Evolutionary conservation across 2,888 invertebrate species (phyloP).

Genomic region (Villa cingulata): DNA sequence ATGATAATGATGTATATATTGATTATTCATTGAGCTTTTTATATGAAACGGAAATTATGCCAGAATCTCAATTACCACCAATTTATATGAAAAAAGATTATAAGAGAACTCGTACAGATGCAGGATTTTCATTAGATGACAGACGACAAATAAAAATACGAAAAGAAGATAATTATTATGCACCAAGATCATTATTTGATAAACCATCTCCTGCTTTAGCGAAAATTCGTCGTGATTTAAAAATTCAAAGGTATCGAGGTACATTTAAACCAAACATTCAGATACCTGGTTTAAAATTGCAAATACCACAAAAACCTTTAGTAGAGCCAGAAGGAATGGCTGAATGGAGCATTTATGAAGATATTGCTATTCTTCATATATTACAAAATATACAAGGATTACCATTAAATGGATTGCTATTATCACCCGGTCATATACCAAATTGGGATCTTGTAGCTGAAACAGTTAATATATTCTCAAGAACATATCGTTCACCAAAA

Average conservation of each 20-base stretch:
- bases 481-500: constrained; percentile 76
- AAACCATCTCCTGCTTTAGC: constrained; percentile 58
- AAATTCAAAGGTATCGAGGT: constrained; percentile 55
- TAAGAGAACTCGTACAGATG: constrained; percentile 56
- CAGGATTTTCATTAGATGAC: constrained; percentile 40
- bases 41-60: constrained; percentile 62
- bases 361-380: constrained; percentile 74
- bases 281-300: constrained; percentile 41
- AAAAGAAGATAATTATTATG: constrained; percentile 61
- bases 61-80: constrained; percentile 66
- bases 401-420: constrained; percentile 58
- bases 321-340: constrained; percentile 53
- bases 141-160: constrained; percentile 49
- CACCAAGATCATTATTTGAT: constrained; percentile 71
- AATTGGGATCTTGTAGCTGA: constrained; percentile 96
- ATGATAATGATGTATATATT: constrained; percentile 83
- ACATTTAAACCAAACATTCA: constrained; percentile 42
- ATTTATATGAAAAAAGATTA: constrained; percentile 65
- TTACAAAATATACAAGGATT: constrained; percentile 59
- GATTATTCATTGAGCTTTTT: constrained; percentile 74
- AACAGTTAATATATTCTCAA: constrained; percentile 73
- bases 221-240: constrained; percentile 63
- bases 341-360: constrained; percentile 86
- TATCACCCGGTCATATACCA: constrained; percentile 72
- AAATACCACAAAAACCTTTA: constrained; percentile 38